Conservation (phyloP, 2,113 vertebrate genomes). For the Hipposideros armiger region DNA sequence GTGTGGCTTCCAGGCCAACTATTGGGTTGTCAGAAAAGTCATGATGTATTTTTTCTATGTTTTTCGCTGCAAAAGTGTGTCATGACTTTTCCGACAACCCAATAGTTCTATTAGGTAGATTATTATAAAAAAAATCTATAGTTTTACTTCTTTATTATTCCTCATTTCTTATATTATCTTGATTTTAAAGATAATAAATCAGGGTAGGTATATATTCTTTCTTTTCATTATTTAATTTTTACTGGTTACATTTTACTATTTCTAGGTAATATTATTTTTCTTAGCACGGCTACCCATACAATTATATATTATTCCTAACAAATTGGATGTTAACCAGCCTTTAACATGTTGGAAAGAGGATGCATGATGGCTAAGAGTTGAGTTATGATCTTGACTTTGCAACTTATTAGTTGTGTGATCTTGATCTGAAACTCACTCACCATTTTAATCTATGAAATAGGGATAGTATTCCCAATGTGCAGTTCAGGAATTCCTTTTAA, state of each 20-base stretch:
- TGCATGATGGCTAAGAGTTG: background rate
- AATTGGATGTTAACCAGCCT: background rate
- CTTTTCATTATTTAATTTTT: slow-evolving; percentile 1
- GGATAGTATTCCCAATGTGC: background rate
- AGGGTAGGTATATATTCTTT: background rate
- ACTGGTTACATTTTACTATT: background rate
- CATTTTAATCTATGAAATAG: background rate
- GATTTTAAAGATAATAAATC: slow-evolving; percentile 19
- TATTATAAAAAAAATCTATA: background rate
- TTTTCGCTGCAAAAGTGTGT: too few relatives aligned
- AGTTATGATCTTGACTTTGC: background rate
- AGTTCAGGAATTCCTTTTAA: slow-evolving; percentile 9
- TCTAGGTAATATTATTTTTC: background rate
- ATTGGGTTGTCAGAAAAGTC: too few relatives aligned
- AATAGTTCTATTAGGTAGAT: background rate
- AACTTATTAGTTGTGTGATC: background rate
- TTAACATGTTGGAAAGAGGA: background rate
- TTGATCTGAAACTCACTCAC: background rate
- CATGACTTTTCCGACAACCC: too few relatives aligned
- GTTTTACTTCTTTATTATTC: background rate
- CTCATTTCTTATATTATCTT: background rate
- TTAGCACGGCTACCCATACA: background rate
- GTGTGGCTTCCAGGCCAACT: background rate
- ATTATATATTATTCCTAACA: background rate
- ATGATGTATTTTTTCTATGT: too few relatives aligned